Conservation (phyloP, 2,888 invertebrate species). For the Bugula neritina region DNA sequence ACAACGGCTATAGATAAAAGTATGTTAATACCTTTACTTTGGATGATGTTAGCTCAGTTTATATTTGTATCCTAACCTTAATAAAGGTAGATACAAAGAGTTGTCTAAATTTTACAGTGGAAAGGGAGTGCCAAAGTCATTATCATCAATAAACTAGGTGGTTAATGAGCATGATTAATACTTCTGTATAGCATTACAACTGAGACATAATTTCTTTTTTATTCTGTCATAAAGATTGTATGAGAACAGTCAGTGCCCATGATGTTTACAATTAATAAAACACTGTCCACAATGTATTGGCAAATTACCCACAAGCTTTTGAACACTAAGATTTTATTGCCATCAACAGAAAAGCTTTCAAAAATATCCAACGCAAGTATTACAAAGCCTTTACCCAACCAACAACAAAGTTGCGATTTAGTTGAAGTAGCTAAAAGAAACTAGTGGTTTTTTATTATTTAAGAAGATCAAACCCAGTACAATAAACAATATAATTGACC, state of each 20-base stretch:
- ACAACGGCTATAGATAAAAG: conserved; percentile 15
- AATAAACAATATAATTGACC: not conserved
- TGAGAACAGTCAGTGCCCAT: not conserved
- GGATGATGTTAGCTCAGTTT: not conserved
- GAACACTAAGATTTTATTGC: conserved; percentile 22
- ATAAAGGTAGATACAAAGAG: not conserved
- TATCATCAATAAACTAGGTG: conserved; percentile 9
- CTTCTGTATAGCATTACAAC: not conserved
- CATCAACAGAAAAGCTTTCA: not conserved
- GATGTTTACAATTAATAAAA: no score
- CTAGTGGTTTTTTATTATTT: not conserved
- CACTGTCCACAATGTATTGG: conserved; percentile 6
- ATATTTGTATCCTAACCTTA: not conserved
- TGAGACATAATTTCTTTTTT: not conserved
- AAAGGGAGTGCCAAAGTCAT: conserved; percentile 11
- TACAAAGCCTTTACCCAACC: no score
- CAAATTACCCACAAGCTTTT: conserved; percentile 1
- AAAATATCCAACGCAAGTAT: not conserved
- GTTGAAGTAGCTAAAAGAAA: not conserved
- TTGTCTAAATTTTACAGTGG: not conserved
- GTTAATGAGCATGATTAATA: not conserved
- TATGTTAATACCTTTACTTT: not conserved
- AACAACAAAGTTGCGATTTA: no score
- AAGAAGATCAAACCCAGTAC: not conserved
- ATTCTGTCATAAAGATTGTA: not conserved